Evolutionary conservation across 2,113 vertebrate species (phyloP).

Genomic region (Toxotes chatareus): DNA sequence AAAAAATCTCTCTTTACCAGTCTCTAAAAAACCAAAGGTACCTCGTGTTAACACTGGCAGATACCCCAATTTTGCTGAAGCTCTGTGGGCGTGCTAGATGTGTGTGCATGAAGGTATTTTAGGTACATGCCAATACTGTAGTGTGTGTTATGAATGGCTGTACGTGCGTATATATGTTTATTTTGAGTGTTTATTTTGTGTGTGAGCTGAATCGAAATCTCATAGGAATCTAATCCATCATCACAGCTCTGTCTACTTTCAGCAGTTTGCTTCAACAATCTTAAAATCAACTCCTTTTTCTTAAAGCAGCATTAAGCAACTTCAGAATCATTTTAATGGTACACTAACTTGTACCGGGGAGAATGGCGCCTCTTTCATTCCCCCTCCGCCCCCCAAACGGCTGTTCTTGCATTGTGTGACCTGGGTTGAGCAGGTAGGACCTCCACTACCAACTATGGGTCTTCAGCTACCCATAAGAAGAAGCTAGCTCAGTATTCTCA

Average conservation of each 20-base stretch:
- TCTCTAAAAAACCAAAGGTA: slow-evolving; percentile 39
- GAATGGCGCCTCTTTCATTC: no score
- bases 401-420: no score
- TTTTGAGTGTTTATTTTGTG: slow-evolving; percentile 1
- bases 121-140: slow-evolving; percentile 10
- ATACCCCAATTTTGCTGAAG: slow-evolving; percentile 38
- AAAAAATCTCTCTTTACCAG: slow-evolving; percentile 57
- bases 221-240: neutral
- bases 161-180: neutral
- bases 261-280: neutral
- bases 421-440: no score
- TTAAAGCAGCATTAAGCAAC: neutral
- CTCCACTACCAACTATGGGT: no score
- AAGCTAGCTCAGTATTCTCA: no score
- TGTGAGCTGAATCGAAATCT: slow-evolving; percentile 7
- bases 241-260: neutral
- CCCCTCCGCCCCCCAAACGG: no score
- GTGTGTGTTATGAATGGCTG: slow-evolving; percentile 1
- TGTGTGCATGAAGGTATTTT: slow-evolving; percentile 10
- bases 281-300: neutral
- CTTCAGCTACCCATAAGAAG: no score
- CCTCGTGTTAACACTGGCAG: slow-evolving; percentile 44
- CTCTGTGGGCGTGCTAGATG: neutral
- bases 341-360: no score
- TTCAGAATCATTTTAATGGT: no score